These are phyloP conservation scores for Archips crataeganus DNA, from an alignment of 2,888 invertebrate species.

Conservation along the genomic window DNA sequence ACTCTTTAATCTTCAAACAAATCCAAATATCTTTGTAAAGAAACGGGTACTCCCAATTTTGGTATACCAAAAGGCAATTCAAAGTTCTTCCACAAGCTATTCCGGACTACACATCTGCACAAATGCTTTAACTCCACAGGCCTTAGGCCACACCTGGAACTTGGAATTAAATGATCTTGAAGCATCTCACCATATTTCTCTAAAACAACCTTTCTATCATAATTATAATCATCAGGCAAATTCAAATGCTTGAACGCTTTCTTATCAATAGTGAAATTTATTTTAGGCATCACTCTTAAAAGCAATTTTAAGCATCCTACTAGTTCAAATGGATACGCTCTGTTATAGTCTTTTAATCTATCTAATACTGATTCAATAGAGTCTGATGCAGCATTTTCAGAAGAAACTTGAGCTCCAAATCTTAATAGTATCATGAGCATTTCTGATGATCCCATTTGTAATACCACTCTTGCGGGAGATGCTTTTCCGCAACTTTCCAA, in stretches of 20 bases:
- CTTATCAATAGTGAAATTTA: slow-evolving; percentile 80
- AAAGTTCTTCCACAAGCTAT: slow-evolving; percentile 88
- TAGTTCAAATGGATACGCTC: slow-evolving; percentile 89
- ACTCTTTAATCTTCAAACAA: slow-evolving; percentile 87
- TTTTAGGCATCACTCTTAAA: slow-evolving; percentile 87
- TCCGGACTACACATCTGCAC: slow-evolving; percentile 89
- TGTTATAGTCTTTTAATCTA: slow-evolving; percentile 87
- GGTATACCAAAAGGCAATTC: slow-evolving; percentile 91
- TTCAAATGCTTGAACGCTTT: slow-evolving; percentile 63
- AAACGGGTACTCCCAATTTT: slow-evolving; percentile 88
- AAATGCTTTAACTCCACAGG: slow-evolving; percentile 92
- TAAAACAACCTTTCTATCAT: slow-evolving; percentile 71
- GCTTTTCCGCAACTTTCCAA: slow-evolving; percentile 92
- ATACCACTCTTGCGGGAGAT: slow-evolving; percentile 90
- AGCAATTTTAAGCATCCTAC: slow-evolving; percentile 89
- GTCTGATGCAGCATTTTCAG: slow-evolving; percentile 86
- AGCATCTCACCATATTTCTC: slow-evolving; percentile 82
- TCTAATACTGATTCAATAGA: slow-evolving; percentile 88
- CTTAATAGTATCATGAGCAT: slow-evolving; percentile 90
- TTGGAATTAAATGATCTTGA: slow-evolving; percentile 86
- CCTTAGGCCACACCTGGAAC: slow-evolving; percentile 85
- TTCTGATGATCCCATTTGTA: slow-evolving; percentile 91
- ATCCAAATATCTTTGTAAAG: slow-evolving; percentile 90
- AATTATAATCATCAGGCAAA: slow-evolving; percentile 76
- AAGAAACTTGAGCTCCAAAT: slow-evolving; percentile 88